Base-by-base conservation (phyloP, 2,888 invertebrate species). In the Tenthredo distinguenda region DNA sequence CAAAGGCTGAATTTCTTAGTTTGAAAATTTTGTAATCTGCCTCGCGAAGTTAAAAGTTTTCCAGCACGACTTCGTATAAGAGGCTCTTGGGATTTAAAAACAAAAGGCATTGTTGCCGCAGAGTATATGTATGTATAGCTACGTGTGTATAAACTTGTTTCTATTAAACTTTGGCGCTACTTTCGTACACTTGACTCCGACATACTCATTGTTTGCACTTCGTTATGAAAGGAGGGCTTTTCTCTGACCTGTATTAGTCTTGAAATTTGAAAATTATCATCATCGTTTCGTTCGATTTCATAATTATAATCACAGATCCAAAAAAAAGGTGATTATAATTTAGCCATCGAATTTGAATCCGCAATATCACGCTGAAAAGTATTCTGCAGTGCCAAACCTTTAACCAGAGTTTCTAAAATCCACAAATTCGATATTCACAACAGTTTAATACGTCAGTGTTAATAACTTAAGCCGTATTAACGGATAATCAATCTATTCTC, bases 131-230 rank as follows among this genome's bases (percentile, higher is more conserved):
- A 47, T 47, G 10, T 21, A 15, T 26, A 15, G 26, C 26, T n/a
- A 72, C 21, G n/a, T 62, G 26, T 18, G 34, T 76, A 76, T 76
- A 47, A 76, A 76, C 21, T 76, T 76, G 76, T 76, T 76, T 76
- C 76, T 47, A 76, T 76, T 43, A 76, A 76, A 76, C 76, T 76
- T 76, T 76, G 34, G n/a, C 79, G 79, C 31, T 79, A 79, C 58
- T 79, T 79, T 79, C 34, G 79, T 21, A 55, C 58, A 34, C 79
- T 55, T 34, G 79, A 79, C 34, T 55, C 55, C 43, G 34, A 55
- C 55, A 58, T 34, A 34, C 21, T 15, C 34, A n/a, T 34, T 77
- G 58, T 58, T 31, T 40, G 10, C 58, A 3, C 31, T 74, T 74
- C 18, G 18, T 62, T 26, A 62, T 62, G 26, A 62, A 62, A 62